Evolutionary conservation across 2,888 invertebrate genomes (phyloP).

Genomic region (Cistogaster globosa): DNA sequence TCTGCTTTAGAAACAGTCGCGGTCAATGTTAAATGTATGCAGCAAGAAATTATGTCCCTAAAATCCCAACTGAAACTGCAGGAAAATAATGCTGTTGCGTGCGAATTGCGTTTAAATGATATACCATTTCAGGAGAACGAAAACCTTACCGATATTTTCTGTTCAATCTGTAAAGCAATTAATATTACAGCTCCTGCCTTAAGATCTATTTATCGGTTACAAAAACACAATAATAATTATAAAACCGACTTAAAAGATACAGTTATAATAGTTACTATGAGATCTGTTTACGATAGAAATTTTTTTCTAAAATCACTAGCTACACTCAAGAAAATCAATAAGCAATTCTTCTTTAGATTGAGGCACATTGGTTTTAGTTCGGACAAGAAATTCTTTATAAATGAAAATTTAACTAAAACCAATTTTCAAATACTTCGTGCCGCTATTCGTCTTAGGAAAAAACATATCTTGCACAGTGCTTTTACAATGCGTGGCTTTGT

Average conservation of each 20-base stretch:
- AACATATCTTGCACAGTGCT: neutral
- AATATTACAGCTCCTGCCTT: neutral
- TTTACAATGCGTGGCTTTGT: constrained; percentile 11
- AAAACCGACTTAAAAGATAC: constrained; percentile 11
- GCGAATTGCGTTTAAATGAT: neutral
- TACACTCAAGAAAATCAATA: neutral
- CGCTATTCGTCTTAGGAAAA: neutral
- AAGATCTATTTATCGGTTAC: too few species aligned
- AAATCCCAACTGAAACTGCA: neutral
- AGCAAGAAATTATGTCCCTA: neutral
- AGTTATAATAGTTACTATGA: constrained; percentile 11
- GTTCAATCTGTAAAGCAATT: neutral
- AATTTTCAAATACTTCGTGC: constrained; percentile 19
- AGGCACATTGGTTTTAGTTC: neutral
- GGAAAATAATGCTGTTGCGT: neutral
- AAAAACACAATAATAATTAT: neutral
- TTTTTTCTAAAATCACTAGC: neutral
- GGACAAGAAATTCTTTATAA: neutral
- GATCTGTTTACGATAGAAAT: constrained; percentile 19
- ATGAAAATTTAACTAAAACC: neutral
- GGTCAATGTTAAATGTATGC: neutral
- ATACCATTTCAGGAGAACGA: constrained; percentile 7
- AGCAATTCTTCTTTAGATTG: neutral
- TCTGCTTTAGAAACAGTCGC: neutral
- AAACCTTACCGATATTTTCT: constrained; percentile 7